phyloP scores from a whole-genome alignment of 2,888 invertebrate species.

The Tinea pellionella region DNA sequence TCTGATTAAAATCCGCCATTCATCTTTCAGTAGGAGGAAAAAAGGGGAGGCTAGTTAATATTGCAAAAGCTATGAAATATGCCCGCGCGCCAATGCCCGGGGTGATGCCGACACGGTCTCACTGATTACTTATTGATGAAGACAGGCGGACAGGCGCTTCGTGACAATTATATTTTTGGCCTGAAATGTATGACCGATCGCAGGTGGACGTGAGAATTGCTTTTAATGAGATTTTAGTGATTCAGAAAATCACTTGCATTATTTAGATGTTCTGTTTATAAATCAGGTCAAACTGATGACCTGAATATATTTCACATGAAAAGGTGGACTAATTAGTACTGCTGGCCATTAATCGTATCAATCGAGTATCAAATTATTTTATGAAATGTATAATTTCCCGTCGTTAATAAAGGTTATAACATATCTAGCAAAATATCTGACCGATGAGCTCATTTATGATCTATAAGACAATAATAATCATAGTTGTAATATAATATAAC shows the following conservation, averaged over 20 bases:
- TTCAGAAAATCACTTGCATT: not conserved
- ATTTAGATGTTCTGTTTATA: not conserved
- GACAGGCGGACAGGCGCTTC: conserved; percentile 23
- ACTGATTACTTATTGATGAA: conserved; percentile 61
- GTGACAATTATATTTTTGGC: conserved; percentile 37
- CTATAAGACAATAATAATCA: too few species aligned
- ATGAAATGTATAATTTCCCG: too few species aligned
- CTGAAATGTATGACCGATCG: conserved; percentile 36
- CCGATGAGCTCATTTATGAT: too few species aligned
- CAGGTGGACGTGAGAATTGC: conserved; percentile 4
- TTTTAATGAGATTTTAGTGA: not conserved
- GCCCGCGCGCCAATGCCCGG: conserved; percentile 1
- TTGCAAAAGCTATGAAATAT: conserved; percentile 22
- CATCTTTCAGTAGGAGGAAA: conserved; percentile 17
- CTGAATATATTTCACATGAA: not conserved
- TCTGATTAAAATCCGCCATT: conserved; percentile 11
- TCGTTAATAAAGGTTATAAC: too few species aligned
- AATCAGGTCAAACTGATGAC: conserved; percentile 3
- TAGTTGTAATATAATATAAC: too few species aligned
- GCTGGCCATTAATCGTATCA: too few species aligned
- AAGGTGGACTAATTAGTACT: too few species aligned
- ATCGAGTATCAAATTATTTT: too few species aligned
- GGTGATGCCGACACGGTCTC: conserved; percentile 21
- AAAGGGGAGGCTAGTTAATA: conserved; percentile 26
- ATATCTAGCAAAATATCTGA: too few species aligned